phyloP scores from a whole-genome alignment of 2,888 invertebrate genomes.

The Eueremaeus valkanovi region DNA sequence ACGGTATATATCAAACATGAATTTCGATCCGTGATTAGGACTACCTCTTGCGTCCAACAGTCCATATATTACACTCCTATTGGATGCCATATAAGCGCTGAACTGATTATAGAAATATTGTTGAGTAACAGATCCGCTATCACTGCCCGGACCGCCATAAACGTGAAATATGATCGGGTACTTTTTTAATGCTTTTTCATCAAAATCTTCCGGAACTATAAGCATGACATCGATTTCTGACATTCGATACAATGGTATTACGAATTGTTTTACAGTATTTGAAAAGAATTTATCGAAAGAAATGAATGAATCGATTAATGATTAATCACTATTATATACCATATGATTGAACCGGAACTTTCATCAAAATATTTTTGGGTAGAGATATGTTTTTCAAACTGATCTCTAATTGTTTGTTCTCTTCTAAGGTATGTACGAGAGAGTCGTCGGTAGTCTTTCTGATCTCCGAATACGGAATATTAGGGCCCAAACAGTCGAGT shows the following conservation, averaged over 20 bases:
- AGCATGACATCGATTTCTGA: slow-evolving; percentile 20
- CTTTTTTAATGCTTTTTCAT: slow-evolving; percentile 51
- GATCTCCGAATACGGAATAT: background rate
- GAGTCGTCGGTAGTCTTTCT: background rate
- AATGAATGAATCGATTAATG: no score
- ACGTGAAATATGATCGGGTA: slow-evolving; percentile 74
- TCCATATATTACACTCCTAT: slow-evolving; percentile 71
- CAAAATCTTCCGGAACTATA: slow-evolving; percentile 11
- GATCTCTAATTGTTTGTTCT: background rate
- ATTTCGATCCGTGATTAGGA: slow-evolving; percentile 75
- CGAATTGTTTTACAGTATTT: no score
- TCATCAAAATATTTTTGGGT: background rate
- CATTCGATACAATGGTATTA: no score
- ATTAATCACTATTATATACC: background rate
- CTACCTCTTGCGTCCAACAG: slow-evolving; percentile 90
- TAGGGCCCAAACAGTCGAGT: background rate
- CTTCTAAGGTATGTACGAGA: background rate
- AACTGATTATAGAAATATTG: slow-evolving; percentile 51
- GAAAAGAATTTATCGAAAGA: no score
- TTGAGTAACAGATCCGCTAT: slow-evolving; percentile 59
- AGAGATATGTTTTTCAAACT: background rate
- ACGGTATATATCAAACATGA: slow-evolving; percentile 77
- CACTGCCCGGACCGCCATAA: slow-evolving; percentile 83
- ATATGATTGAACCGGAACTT: background rate
- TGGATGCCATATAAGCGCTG: slow-evolving; percentile 67